A percentile compares a stretch with the other conserved stretches of the same genome.
phyloP scores from a whole-genome alignment of 2,888 invertebrate species.

The Neocrepidodera transversa region DNA sequence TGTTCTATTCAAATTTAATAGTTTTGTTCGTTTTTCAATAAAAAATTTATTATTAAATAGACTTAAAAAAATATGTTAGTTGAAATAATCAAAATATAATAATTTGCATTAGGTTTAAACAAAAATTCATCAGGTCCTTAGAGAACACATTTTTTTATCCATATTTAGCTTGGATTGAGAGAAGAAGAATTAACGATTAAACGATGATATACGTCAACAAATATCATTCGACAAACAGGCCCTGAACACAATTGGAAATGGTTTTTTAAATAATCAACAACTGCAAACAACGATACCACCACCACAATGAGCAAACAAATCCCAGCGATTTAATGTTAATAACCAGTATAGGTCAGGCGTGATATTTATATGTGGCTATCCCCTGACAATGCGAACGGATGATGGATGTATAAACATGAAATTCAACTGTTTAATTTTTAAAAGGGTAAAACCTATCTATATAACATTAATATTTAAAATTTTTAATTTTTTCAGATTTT shows the following conservation, averaged over 20 bases:
- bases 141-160: too few relatives aligned
- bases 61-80: too few relatives aligned
- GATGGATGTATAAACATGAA: not conserved
- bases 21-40: too few relatives aligned
- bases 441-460: not conserved
- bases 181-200: too few relatives aligned
- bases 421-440: not conserved
- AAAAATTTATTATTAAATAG: too few relatives aligned
- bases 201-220: not conserved
- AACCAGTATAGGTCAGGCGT: slow-evolving; percentile 28
- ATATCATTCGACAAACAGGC: not conserved
- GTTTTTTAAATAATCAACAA: slow-evolving; percentile 34
- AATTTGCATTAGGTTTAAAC: too few relatives aligned
- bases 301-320: slow-evolving; percentile 26
- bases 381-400: slow-evolving; percentile 10
- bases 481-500: too few relatives aligned
- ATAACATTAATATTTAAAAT: too few relatives aligned
- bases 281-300: slow-evolving; percentile 29
- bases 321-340: slow-evolving; percentile 21
- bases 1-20: too few relatives aligned
- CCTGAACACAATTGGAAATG: slow-evolving; percentile 33
- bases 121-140: too few relatives aligned
- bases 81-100: too few relatives aligned
- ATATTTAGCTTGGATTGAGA: too few relatives aligned
- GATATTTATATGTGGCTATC: slow-evolving; percentile 30